Conservation (phyloP, 2,888 invertebrate genomes). For the Ommatoiulus sabulosus region DNA sequence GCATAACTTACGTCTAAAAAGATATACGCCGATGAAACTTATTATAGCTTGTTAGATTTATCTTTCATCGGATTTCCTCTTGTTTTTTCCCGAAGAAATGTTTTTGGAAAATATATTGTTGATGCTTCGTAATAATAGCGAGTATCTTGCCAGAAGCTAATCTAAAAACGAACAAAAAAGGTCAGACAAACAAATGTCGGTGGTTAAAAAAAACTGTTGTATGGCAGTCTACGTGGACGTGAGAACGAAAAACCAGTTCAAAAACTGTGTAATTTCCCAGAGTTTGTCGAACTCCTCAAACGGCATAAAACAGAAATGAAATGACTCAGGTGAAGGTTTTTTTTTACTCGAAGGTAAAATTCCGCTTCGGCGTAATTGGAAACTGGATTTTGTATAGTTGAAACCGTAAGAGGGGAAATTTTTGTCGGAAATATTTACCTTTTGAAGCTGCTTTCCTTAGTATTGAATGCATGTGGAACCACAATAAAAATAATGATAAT, state of each 20-base stretch:
- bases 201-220: neutral
- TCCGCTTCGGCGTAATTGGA: conserved; percentile 8
- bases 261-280: neutral
- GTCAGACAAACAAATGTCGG: conserved; percentile 24
- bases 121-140: neutral
- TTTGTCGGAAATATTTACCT: neutral
- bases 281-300: conserved; percentile 24
- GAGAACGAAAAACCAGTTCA: conserved; percentile 40
- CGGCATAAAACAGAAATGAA: neutral
- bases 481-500: neutral
- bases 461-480: neutral
- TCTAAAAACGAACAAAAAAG: conserved; percentile 1
- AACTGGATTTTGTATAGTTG: neutral
- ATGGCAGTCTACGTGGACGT: neutral
- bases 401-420: neutral
- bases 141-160: neutral
- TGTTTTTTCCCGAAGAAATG: neutral
- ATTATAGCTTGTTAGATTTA: neutral
- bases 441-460: neutral
- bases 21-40: neutral
- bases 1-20: neutral
- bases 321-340: conserved; percentile 1
- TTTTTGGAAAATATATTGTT: neutral
- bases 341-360: neutral
- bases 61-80: neutral